Base-by-base conservation (phyloP, 2,888 invertebrate species). In the Athalia rosae region DNA sequence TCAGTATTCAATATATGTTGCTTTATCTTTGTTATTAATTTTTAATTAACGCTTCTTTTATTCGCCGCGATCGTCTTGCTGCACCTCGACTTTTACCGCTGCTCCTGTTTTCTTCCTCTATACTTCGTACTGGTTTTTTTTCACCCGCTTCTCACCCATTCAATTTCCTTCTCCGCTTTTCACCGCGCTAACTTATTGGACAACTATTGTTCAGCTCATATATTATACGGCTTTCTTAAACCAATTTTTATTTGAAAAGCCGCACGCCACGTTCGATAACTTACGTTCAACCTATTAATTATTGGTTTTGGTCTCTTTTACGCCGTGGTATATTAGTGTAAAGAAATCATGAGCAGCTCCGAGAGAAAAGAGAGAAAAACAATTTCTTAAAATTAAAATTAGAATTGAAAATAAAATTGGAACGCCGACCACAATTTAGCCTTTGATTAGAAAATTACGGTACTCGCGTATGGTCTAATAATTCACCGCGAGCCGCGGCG, bases 21-120 rank as follows among this genome's bases (percentile, higher is more conserved):
- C 74, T 50, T 41, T 79, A 81, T 80, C 80, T 81, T 81, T 79
- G 80, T 85, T 83, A 82, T 84, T 84, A 83, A 84, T 85, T 82
- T 82, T 79, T 81, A 84, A 85, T 85, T 83, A 83, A 81, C 79
- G 67, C 77, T 69, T 64, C 78, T 48, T 69, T 64, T 59, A 73
- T 77, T 77, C 77, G 62, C 67, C 80, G 47, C 66, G 28, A 28
- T 28, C 28, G 28, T 28, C 28, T 28, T 28, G 28, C 28, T 28
- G 28, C 28, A 45, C 77, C 15, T 53, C 56, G 58, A 71, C 45
- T 45, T 47, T 11, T 56, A 28, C 11, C 11, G 28, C 71, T 45
- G 41, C 7, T 28, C 11, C 53, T n/a, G 7, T 53, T 53, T 3
- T 50, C 50, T 11, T 11, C 8, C 9, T 7, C 11, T 50, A n/a